phyloP scores from a whole-genome alignment of 2,888 invertebrate species.

The Mythimna pallens region DNA sequence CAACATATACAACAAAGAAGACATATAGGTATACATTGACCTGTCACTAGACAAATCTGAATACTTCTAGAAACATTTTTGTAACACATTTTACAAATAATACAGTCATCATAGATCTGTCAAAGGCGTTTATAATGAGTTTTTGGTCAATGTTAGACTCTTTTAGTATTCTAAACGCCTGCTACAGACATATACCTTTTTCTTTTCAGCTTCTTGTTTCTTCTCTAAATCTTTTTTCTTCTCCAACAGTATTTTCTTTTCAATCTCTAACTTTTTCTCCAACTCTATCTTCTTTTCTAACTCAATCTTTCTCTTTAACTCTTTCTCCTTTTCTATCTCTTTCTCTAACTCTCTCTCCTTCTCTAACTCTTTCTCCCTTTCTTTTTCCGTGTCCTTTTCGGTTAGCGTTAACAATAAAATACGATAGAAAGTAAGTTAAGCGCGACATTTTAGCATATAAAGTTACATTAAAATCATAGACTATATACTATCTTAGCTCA shows the following conservation, averaged over 20 bases:
- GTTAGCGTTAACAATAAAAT: conserved; percentile 53
- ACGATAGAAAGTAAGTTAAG: conserved; percentile 19
- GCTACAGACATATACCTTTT: conserved; percentile 52
- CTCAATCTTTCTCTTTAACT: conserved; percentile 19
- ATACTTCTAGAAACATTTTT: too few relatives aligned
- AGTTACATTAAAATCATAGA: not conserved
- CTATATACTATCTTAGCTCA: too few relatives aligned
- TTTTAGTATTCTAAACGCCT: conserved; percentile 39
- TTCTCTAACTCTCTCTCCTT: conserved; percentile 29
- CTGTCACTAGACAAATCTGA: not conserved
- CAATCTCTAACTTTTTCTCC: conserved; percentile 13
- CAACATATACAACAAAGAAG: too few relatives aligned
- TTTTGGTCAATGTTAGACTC: not conserved
- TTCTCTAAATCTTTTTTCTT: conserved; percentile 35
- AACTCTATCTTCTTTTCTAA: not conserved
- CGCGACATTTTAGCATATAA: not conserved
- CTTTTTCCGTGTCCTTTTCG: conserved; percentile 51
- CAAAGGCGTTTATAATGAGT: conserved; percentile 29
- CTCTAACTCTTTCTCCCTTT: conserved; percentile 29
- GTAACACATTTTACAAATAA: not conserved
- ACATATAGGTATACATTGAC: not conserved
- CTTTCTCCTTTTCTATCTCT: conserved; percentile 13
- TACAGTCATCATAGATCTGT: not conserved
- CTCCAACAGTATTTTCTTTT: conserved; percentile 31
- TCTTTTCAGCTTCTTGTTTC: conserved; percentile 34